Evolutionary conservation across 1,140 invertebrate genomes (phyloP).

Genomic region (Drosophila kurseongensis): DNA sequence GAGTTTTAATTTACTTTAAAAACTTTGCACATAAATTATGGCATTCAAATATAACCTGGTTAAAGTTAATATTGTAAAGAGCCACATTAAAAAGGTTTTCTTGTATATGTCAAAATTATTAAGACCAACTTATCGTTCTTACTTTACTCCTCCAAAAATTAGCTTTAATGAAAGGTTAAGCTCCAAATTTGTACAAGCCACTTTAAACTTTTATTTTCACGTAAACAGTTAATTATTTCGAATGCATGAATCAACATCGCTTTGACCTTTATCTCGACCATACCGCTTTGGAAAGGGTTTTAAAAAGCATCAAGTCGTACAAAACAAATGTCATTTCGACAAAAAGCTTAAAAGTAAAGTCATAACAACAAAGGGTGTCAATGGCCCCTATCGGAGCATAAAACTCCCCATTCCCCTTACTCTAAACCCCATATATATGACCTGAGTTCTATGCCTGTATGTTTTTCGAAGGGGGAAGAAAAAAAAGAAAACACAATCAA

Average conservation of each 20-base stretch:
- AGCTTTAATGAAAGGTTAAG: too few species aligned
- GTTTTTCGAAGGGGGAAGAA: constrained; percentile 24
- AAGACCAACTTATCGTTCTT: too few species aligned
- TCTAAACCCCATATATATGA: constrained; percentile 23
- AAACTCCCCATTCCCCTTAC: constrained; percentile 25
- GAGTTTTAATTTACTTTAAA: background rate
- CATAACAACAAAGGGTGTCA: constrained; percentile 47
- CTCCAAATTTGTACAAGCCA: too few species aligned
- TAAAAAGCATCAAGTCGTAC: constrained; percentile 9
- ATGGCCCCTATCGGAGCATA: constrained; percentile 43
- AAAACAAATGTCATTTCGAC: constrained; percentile 35
- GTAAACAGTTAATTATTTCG: background rate
- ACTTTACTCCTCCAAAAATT: too few species aligned
- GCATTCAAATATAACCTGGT: background rate
- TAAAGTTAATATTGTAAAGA: too few species aligned
- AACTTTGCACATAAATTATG: background rate
- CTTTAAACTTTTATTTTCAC: background rate
- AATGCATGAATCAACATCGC: constrained; percentile 9
- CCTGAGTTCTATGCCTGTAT: constrained; percentile 21
- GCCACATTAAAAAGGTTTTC: too few species aligned
- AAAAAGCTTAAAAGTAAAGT: constrained; percentile 37
- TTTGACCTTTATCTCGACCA: constrained; percentile 10
- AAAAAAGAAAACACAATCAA: constrained; percentile 50
- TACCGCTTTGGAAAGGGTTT: constrained; percentile 2
- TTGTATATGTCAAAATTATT: too few species aligned